A percentile compares a stretch with the other conserved stretches of the same genome.
Evolutionary conservation across 1,140 invertebrate genomes (phyloP).

Genomic region (Trissolcus basalis): DNA sequence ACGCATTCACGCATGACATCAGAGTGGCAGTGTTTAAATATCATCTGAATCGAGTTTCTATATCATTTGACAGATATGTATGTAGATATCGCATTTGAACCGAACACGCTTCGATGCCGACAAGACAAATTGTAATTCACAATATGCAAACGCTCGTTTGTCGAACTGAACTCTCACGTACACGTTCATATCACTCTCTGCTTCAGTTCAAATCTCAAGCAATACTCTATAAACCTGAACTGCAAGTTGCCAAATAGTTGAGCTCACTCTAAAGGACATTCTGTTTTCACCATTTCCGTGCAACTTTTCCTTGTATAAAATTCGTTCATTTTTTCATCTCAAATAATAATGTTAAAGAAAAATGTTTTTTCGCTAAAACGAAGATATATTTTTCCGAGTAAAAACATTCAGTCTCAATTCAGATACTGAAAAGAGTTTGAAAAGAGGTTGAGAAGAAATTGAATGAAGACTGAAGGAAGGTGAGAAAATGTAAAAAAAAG

Average conservation of each 20-base stretch:
- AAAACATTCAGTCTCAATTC: too few species aligned
- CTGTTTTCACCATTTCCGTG: too few species aligned
- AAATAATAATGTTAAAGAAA: too few species aligned
- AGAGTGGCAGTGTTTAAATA: constrained; percentile 42
- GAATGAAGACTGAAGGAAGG: too few species aligned
- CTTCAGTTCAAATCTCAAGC: constrained; percentile 14
- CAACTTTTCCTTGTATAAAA: too few species aligned
- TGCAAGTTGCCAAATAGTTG: neutral
- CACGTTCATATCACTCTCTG: constrained; percentile 3
- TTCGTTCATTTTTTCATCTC: too few species aligned
- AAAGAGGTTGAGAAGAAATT: too few species aligned
- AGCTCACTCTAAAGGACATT: too few species aligned
- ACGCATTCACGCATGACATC: constrained; percentile 21
- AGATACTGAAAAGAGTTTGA: too few species aligned
- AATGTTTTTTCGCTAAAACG: too few species aligned
- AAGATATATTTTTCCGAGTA: too few species aligned
- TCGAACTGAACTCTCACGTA: constrained; percentile 10
- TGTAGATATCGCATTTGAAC: constrained; percentile 34
- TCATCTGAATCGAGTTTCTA: constrained; percentile 40
- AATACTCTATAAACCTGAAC: neutral
- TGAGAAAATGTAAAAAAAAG: too few species aligned
- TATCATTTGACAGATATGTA: constrained; percentile 55
- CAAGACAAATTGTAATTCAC: constrained; percentile 44
- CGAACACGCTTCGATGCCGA: constrained; percentile 27
- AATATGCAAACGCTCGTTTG: constrained; percentile 30